These are phyloP conservation scores for Salvelinus fontinalis DNA, from an alignment of 2,113 vertebrate genomes.

Conservation along the genomic window DNA sequence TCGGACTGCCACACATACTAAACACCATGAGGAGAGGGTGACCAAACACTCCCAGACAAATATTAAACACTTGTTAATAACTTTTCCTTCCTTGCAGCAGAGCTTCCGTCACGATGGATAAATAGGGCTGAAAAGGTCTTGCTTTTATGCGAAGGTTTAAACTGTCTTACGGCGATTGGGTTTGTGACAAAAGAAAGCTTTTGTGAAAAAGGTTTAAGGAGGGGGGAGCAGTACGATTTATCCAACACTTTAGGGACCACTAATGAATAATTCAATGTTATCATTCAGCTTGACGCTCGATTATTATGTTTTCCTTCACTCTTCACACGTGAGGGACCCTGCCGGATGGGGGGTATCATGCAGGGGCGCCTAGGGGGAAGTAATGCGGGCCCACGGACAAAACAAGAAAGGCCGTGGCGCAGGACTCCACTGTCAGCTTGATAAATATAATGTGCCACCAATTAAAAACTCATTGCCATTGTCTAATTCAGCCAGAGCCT, in stretches of 20 bases:
- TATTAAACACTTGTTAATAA: constrained; percentile 87
- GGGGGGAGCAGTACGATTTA: constrained; percentile 72
- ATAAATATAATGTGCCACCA: constrained; percentile 97
- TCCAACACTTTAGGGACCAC: constrained; percentile 78
- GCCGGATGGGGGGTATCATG: constrained; percentile 68
- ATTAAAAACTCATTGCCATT: constrained; percentile 94
- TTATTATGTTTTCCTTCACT: constrained; percentile 81
- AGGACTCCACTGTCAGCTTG: constrained; percentile 85
- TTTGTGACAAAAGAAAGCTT: constrained; percentile 70
- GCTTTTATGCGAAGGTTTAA: constrained; percentile 70
- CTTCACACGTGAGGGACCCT: constrained; percentile 79
- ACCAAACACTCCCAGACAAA: constrained; percentile 76
- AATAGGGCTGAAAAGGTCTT: constrained; percentile 72
- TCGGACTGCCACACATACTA: constrained; percentile 37
- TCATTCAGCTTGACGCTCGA: constrained; percentile 79
- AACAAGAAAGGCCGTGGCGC: constrained; percentile 78
- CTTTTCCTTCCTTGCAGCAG: constrained; percentile 66
- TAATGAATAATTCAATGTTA: constrained; percentile 96
- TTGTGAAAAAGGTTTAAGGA: constrained; percentile 62
- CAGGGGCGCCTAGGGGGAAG: constrained; percentile 79
- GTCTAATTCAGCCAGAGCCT: constrained; percentile 82
- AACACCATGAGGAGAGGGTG: constrained; percentile 45
- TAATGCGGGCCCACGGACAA: constrained; percentile 79
- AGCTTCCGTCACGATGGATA: constrained; percentile 69
- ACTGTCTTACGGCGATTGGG: constrained; percentile 66